These are phyloP conservation scores for Tadarida brasiliensis DNA, from an alignment of 2,797 vertebrate species.

Conservation along the genomic window DNA sequence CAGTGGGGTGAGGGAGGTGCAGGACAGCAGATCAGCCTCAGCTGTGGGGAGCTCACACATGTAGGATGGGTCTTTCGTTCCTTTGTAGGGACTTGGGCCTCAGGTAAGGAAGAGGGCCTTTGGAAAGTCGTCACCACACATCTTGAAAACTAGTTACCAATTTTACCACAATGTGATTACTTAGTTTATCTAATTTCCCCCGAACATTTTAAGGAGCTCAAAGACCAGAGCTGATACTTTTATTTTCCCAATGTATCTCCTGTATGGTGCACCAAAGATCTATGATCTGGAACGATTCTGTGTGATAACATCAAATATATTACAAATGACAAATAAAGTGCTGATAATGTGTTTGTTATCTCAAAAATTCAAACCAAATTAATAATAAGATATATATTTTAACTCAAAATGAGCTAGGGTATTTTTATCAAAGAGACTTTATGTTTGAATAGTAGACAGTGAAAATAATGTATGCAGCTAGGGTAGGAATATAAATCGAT, in stretches of 20 bases:
- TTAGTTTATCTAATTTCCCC: neutral
- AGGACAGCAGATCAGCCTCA: neutral
- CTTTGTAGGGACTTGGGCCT: neutral
- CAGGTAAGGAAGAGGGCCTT: no score
- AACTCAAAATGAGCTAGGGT: neutral
- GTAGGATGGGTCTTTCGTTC: neutral
- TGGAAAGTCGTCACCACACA: neutral
- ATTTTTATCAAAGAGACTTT: neutral
- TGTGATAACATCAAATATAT: neutral
- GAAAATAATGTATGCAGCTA: neutral
- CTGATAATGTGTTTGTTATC: neutral
- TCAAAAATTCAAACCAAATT: neutral
- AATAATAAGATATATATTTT: neutral
- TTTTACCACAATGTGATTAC: neutral
- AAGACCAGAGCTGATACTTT: neutral
- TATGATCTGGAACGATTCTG: neutral
- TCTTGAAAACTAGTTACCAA: neutral
- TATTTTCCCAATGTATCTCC: neutral
- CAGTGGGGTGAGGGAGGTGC: neutral
- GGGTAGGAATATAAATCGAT: neutral
- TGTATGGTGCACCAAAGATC: fast-evolving
- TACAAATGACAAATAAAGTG: neutral
- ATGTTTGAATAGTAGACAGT: neutral
- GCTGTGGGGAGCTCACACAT: fast-evolving
- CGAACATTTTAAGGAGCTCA: neutral